Base-by-base conservation (phyloP, 2,888 invertebrate species). In the Halictus quadricinctus region DNA sequence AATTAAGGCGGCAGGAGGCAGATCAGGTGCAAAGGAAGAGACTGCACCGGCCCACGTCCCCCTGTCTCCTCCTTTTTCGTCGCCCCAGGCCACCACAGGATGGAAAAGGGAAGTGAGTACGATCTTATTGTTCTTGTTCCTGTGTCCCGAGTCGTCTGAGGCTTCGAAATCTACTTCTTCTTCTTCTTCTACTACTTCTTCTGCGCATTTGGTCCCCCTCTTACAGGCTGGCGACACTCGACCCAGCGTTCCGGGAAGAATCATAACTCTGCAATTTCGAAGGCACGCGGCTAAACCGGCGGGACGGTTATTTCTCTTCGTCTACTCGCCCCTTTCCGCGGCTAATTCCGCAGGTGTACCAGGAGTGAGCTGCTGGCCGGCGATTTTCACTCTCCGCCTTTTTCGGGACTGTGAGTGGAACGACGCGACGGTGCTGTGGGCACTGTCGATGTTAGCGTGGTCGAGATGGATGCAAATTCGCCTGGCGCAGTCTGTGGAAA, bases 371-470 rank as follows among this genome's bases (percentile, higher is more conserved):
- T 70, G 81, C 93, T 91, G 92, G 93, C 93, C 94, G 94, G 94
- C 94, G 94, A 93, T 93, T 94, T 95, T 95, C 95, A 94, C 86
- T 84, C 21, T 54, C 82, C 64, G 60, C 43, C 46, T 50, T 46
- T 73, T 46, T 50, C 13, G 25, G 21, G 6, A 43, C 36, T 18
- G 69, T 46, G 8, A 10, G 54, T 54, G 54, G 10, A 54, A 54
- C 54, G 54, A 54, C n/a, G 21, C 21, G 54, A 21, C n/a, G n/a
- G 8, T 21, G 54, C 54, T 21, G 8, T 0, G 21, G 8, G 8
- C 21, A 54, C 8, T 54, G 54, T 54, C 8, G 8, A 0, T 8
- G 10, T 54, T 21, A 10, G 3, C 0, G 54, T 10, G 21, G 8
- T 2, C 21, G 8, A 54, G 21, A 54, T 8, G 21, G n/a, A 54